These are phyloP conservation scores for Pelobates fuscus DNA, from an alignment of 2,113 vertebrate species.

Conservation along the genomic window DNA sequence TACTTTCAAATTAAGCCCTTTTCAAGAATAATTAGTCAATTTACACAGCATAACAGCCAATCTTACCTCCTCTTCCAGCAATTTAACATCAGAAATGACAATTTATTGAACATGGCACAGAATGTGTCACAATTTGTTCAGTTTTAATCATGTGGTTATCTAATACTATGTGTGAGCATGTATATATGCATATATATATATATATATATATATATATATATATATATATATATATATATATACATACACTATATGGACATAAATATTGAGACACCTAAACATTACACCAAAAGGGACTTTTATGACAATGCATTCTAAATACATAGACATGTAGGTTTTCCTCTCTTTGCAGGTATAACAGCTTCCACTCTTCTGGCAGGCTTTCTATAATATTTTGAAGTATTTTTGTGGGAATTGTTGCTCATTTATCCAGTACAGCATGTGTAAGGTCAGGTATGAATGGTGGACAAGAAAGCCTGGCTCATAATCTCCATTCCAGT, in stretches of 20 bases:
- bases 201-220: neutral
- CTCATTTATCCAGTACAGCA: too few relatives aligned
- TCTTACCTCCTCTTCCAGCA: conserved; percentile 55
- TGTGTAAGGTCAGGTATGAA: too few relatives aligned
- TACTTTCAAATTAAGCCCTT: conserved; percentile 82
- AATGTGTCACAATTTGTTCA: neutral
- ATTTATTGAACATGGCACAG: conserved; percentile 52
- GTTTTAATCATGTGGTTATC: neutral
- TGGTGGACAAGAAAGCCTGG: too few relatives aligned
- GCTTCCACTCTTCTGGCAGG: too few relatives aligned
- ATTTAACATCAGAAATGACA: conserved; percentile 54
- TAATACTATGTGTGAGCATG: neutral
- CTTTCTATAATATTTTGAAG: too few relatives aligned
- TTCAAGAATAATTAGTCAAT: conserved; percentile 75
- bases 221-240: neutral
- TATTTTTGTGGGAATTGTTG: too few relatives aligned
- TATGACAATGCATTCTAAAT: too few relatives aligned
- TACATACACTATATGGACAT: neutral
- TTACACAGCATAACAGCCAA: conserved; percentile 57
- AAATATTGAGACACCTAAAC: too few relatives aligned
- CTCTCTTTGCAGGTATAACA: too few relatives aligned
- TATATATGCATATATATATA: neutral
- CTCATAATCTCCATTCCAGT: too few relatives aligned
- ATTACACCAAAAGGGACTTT: too few relatives aligned
- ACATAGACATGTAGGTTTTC: too few relatives aligned